A percentile compares a stretch with the other conserved stretches of the same genome.
Conservation (phyloP, 2,797 vertebrate species). For the Aulostomus chinensis region DNA sequence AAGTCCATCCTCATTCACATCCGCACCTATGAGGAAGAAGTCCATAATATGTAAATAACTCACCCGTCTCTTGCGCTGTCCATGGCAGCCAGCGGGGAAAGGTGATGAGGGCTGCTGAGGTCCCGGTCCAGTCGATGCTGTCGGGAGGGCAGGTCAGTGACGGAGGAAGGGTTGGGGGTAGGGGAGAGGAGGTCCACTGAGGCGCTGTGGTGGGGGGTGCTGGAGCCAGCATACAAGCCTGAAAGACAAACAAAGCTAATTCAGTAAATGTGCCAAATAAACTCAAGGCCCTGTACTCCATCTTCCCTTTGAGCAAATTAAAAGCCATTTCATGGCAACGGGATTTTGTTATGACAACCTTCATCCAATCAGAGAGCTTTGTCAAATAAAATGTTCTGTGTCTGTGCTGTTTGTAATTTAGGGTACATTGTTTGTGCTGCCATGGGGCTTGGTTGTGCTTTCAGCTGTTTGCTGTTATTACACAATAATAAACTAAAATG, state of each 20-base stretch:
- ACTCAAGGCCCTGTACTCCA: slow-evolving; percentile 49
- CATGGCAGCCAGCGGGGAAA: slow-evolving; percentile 82
- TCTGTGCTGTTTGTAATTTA: slow-evolving; percentile 74
- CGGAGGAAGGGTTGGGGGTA: slow-evolving; percentile 66
- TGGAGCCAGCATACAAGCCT: slow-evolving; percentile 90
- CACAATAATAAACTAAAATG: slow-evolving; percentile 63
- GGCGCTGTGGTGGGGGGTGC: slow-evolving; percentile 81
- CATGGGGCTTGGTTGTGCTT: slow-evolving; percentile 46
- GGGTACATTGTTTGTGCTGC: slow-evolving; percentile 67
- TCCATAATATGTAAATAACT: slow-evolving; percentile 38
- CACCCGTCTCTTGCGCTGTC: slow-evolving; percentile 89
- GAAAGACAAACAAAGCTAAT: slow-evolving; percentile 81
- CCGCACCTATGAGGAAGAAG: too few relatives aligned
- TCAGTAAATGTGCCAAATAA: slow-evolving; percentile 70
- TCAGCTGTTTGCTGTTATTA: slow-evolving; percentile 54
- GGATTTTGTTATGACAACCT: slow-evolving; percentile 78
- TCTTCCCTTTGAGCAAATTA: slow-evolving; percentile 74
- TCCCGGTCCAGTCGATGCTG: slow-evolving; percentile 85
- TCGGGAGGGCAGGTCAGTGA: slow-evolving; percentile 80
- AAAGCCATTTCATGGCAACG: slow-evolving; percentile 71
- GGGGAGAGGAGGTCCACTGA: slow-evolving; percentile 82
- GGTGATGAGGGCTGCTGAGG: slow-evolving; percentile 85
- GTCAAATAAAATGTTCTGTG: slow-evolving; percentile 65
- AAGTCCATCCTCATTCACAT: too few relatives aligned
- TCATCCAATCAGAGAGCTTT: slow-evolving; percentile 69